Conservation (phyloP, 2,888 invertebrate species). For the Parelbella ahira region DNA sequence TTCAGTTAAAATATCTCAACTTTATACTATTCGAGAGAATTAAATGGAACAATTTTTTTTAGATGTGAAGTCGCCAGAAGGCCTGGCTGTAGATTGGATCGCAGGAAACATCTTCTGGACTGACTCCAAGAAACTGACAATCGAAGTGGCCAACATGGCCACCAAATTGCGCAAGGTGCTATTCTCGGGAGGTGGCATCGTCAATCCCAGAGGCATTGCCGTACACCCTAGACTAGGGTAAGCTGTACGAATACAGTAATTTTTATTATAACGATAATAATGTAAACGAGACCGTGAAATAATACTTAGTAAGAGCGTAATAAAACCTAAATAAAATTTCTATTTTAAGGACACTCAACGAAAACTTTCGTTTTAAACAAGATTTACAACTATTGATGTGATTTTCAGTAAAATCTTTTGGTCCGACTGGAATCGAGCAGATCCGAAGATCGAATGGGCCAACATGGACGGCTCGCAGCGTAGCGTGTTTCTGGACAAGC, state of each 20-base stretch:
- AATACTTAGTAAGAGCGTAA: too few relatives aligned
- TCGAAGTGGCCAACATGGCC: conserved; percentile 94
- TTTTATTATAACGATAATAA: too few relatives aligned
- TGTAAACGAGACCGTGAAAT: too few relatives aligned
- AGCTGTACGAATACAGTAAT: too few relatives aligned
- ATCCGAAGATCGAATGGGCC: conserved; percentile 96
- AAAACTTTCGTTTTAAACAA: too few relatives aligned
- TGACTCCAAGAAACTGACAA: conserved; percentile 92
- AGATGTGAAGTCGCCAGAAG: conserved; percentile 95
- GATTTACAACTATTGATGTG: too few relatives aligned
- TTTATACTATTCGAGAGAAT: too few relatives aligned
- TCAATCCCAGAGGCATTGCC: conserved; percentile 96
- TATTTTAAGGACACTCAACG: too few relatives aligned
- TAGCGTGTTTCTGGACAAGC: conserved; percentile 83
- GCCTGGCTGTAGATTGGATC: conserved; percentile 95
- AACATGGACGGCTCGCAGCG: conserved; percentile 95
- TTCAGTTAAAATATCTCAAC: too few relatives aligned
- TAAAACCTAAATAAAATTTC: too few relatives aligned
- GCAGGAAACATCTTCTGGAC: conserved; percentile 98
- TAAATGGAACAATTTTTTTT: too few relatives aligned
- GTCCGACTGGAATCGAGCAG: conserved; percentile 96
- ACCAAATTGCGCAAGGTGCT: conserved; percentile 87
- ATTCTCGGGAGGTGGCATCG: conserved; percentile 85
- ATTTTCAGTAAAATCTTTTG: conserved; percentile 95
- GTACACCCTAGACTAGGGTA: conserved; percentile 94